Evolutionary conservation across 1,140 invertebrate species (phyloP), one percentile per base, ranked within the genome.

Genomic region (Papilio glaucus): DNA sequence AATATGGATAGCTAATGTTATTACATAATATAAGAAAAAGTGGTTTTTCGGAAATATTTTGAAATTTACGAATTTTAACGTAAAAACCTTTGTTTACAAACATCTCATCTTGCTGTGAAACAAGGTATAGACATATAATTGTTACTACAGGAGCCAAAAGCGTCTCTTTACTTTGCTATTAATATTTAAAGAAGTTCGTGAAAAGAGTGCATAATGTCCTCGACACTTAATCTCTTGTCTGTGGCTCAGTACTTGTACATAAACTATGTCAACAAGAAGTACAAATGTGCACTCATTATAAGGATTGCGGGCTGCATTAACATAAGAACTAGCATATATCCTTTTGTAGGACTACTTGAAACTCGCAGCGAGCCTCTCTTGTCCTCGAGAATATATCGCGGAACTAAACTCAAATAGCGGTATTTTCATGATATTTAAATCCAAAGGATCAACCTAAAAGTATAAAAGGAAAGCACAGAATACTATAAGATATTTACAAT

Each of bases 251-350:
- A 57, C 49, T 24, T 57, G 45, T 18, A 49, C 18, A 18, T 57
- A 57, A 57, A 57, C 49, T 57, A 57, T 57, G 49, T 57, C 49
- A 57, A 57, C 49, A 5, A 57, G 49, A 57, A 21, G 21, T 15
- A 57, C 21, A 57, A 57, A 57, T 57, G 49, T 57, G 49, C 49
- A 57, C 49, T 24, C 49, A 21, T n/a, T n/a, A n/a, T 24, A 57
- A 26, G 49, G 49, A 57, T 57, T 57, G 21, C 49, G 49, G 21
- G 24, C 49, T 57, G 49, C 49, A 57, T 57, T 57, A 57, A 57
- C 24, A 21, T 57, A 57, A 57, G 49, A 21, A 57, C 18, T 3
- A 18, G 21, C 24, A 9, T 4, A 33, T 2, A 53, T 21, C 45
- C 45, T 53, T 57, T 57, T 57, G 18, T 24, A 57, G 49, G 8